These are phyloP conservation scores for Cyanoliseus patagonus DNA, from an alignment of 2,113 vertebrate species.

Conservation along the genomic window DNA sequence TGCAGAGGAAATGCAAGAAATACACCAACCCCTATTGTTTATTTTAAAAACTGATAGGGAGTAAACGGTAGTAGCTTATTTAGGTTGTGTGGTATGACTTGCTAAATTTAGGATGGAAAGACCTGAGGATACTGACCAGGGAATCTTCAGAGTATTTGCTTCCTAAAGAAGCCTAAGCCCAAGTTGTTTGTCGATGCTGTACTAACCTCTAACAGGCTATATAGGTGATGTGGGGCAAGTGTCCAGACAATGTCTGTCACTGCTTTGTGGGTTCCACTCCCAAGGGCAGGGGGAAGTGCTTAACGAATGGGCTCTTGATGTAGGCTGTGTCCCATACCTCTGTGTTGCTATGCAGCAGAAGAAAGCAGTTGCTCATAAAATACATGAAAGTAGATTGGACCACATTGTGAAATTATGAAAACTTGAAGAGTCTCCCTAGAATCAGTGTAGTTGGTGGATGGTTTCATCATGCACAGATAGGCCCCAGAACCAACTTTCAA, in stretches of 20 bases:
- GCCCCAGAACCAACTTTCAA: rapidly evolving
- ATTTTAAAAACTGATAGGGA: background rate
- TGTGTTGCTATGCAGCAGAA: background rate
- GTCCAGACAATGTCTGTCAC: background rate
- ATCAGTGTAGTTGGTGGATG: background rate
- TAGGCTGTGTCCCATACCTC: background rate
- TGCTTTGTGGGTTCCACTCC: background rate
- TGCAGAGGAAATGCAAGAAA: background rate
- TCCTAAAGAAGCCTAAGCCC: background rate
- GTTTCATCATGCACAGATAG: rapidly evolving
- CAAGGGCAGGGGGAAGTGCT: background rate
- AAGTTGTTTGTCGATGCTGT: background rate
- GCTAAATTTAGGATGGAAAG: background rate
- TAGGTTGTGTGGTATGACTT: background rate
- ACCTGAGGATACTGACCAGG: too few species aligned
- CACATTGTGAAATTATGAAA: rapidly evolving
- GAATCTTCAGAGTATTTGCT: background rate
- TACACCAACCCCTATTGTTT: rapidly evolving
- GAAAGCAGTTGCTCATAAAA: background rate
- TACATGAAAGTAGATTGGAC: rapidly evolving
- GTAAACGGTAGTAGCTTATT: background rate
- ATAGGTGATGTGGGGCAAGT: background rate
- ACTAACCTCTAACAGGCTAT: rapidly evolving
- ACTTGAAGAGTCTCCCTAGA: background rate
- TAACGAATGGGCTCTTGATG: background rate